Evolutionary conservation across 2,113 vertebrate genomes (phyloP).

Genomic region (Petaurus breviceps): DNA sequence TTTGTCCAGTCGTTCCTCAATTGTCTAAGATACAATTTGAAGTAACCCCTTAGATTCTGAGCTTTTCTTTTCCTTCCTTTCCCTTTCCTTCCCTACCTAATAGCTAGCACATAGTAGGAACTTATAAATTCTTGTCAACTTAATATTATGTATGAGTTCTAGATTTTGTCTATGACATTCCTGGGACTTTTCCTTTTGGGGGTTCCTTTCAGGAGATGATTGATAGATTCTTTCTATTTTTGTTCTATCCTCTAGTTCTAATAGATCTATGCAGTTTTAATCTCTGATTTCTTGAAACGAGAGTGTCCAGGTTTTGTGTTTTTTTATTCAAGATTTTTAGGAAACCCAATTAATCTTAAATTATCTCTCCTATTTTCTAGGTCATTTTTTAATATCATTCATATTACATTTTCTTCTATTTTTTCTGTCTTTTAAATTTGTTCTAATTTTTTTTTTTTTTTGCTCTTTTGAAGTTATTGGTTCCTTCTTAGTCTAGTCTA

Average conservation of each 20-base stretch:
- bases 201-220: not conserved
- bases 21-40: not conserved
- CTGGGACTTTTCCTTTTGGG: not conserved
- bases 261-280: not conserved
- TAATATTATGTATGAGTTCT: not conserved
- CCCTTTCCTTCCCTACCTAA: not conserved
- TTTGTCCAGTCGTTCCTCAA: not conserved
- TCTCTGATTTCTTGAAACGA: not conserved
- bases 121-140: not conserved
- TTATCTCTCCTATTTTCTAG: not conserved
- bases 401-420: not conserved
- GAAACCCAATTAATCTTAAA: not conserved
- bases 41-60: not conserved
- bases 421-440: not conserved
- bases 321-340: not conserved
- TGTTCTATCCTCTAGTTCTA: not conserved
- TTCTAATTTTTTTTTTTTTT: not conserved
- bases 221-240: not conserved
- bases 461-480: not conserved
- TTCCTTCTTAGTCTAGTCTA: not conserved
- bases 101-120: not conserved
- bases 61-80: not conserved
- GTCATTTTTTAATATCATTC: not conserved
- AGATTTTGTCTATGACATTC: not conserved
- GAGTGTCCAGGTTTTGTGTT: not conserved